Evolutionary conservation across 2,797 vertebrate species (phyloP), one percentile per base, ranked within the genome.

Genomic region (Enteromius anoplus): DNA sequence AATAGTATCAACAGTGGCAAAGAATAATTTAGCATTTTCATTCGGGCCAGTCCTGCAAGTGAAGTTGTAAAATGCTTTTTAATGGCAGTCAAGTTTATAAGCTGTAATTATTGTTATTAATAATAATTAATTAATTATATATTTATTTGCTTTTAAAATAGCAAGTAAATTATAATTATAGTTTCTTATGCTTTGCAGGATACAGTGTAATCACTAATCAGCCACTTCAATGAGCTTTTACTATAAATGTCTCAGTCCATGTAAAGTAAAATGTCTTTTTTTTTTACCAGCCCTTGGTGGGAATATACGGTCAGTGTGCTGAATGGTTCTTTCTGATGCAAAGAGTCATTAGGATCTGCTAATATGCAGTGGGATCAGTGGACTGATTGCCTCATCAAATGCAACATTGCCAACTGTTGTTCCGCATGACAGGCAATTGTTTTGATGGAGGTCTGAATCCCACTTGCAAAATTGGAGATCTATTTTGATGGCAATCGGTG

Each of bases 371-470:
- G 7, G 53, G 73, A 83, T 76, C 64, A 34, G 19, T 47, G 51
- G 62, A 83, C 62, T 69, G 81, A 82, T 75, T 68, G 81, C 72
- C 73, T 77, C 62, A 82, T 76, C 51, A 77, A 69, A 76, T 32
- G 37, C 73, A 76, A 75, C 64, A 83, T 37, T 70, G 64, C 53
- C 51, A 83, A 77, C 40, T 66, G 40, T 77, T 77, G 81, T 76
- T 68, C 42, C 53, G 14, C 75, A 71, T 78, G 75, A 83, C 73
- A 77, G 51, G 23, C 73, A 58, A 71, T 71, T 78, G 65, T 71
- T 83, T 83, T 78, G 82, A 83, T 83, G 65, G 29, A 47, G 75
- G 8, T 83, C 37, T 83, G 73, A 83, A 70, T 83, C 65, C 51
- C 81, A 49, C 75, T 83, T 47, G 53, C 75, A 78, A 78, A 83